phyloP scores from a whole-genome alignment of 37 sponge, comb jelly and placozoan genomes.

The Haliclona indistincta region DNA sequence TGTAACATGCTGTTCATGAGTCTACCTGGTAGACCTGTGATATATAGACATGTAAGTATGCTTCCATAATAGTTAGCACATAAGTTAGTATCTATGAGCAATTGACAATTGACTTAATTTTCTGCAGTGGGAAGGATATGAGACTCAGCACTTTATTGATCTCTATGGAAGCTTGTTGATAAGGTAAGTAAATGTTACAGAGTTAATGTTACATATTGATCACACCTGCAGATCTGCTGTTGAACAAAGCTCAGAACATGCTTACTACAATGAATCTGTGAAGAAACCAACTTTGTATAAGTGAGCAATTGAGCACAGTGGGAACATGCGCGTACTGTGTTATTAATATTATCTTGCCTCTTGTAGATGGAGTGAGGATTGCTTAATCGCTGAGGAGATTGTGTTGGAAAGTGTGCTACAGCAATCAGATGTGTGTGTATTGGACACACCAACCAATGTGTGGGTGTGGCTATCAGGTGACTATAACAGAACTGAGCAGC shows the following conservation, averaged over 20 bases:
- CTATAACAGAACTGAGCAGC: background rate
- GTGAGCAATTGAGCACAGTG: background rate
- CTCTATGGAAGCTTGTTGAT: too few species aligned
- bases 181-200: too few species aligned
- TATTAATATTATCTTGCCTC: background rate
- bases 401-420: too few species aligned
- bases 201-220: too few species aligned
- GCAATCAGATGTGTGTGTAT: too few species aligned
- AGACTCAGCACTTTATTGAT: too few species aligned
- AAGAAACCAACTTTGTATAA: constrained; percentile 6
- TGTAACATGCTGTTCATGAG: constrained; percentile 21
- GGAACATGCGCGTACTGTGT: background rate
- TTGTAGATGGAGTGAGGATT: too few species aligned
- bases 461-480: constrained; percentile 42
- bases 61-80: background rate
- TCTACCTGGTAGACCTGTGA: constrained; percentile 42
- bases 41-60: constrained; percentile 49
- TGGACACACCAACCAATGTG: constrained; percentile 49
- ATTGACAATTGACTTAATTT: too few species aligned
- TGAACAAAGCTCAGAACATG: background rate
- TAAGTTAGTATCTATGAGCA: background rate
- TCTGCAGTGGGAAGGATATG: too few species aligned
- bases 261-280: constrained; percentile 4
- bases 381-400: too few species aligned
- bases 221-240: too few species aligned